These are phyloP conservation scores for Trachelus stipa DNA, from an alignment of 2,888 invertebrate genomes.

Conservation along the genomic window DNA sequence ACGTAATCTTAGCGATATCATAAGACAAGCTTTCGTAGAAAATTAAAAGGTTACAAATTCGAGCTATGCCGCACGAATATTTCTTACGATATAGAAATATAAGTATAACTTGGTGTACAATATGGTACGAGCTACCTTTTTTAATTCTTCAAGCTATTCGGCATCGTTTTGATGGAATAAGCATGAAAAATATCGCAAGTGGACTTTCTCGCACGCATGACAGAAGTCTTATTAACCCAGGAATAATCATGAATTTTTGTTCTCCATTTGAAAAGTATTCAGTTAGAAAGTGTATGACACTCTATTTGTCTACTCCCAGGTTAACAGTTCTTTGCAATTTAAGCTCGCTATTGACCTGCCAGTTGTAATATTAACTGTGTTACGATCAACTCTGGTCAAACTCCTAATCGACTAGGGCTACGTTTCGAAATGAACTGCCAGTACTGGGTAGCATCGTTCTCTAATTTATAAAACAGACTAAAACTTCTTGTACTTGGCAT, in stretches of 20 bases:
- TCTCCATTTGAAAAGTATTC: too few relatives aligned
- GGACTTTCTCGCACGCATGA: too few relatives aligned
- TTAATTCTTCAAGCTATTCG: background rate
- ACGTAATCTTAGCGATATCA: constrained; percentile 44
- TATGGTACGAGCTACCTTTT: background rate
- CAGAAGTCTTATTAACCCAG: too few relatives aligned
- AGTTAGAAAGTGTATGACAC: too few relatives aligned
- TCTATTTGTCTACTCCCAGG: too few relatives aligned
- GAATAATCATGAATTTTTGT: too few relatives aligned
- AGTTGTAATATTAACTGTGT: background rate
- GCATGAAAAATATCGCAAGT: too few relatives aligned
- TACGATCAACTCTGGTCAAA: background rate
- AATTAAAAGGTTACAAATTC: constrained; percentile 35
- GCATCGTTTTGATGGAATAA: too few relatives aligned
- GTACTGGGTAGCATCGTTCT: background rate
- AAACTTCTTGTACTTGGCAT: background rate
- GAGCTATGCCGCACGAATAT: constrained; percentile 22
- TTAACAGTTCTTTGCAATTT: background rate
- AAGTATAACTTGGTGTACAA: too few relatives aligned
- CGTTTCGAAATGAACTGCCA: background rate
- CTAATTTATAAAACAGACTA: background rate
- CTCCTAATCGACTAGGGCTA: background rate
- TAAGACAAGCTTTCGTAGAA: constrained; percentile 39
- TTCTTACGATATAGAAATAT: background rate
- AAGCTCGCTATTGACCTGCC: background rate